Base-by-base conservation (phyloP, 2,888 invertebrate species). In the Micropterix aruncella region DNA sequence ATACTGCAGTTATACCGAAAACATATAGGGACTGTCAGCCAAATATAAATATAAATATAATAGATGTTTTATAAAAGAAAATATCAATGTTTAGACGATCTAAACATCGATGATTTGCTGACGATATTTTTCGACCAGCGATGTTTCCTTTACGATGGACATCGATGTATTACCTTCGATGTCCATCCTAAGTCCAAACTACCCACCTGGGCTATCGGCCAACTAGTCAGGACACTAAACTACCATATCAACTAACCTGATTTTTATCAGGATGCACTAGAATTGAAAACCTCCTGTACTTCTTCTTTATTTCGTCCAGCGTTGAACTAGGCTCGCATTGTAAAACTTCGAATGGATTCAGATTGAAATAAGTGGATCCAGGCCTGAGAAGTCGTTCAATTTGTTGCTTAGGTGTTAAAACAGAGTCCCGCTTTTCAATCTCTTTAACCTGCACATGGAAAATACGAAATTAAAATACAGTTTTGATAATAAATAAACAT, bases 231-330 rank as follows among this genome's bases (percentile, higher is more conserved):
- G n/a, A n/a, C n/a, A n/a, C n/a, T n/a, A n/a, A n/a, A n/a, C n/a
- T n/a, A n/a, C n/a, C n/a, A n/a, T n/a, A n/a, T n/a, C 42, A 18
- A 56, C 65, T 62, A 54, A 72, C 71, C 54, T 70, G 77, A 70
- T 99, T 99, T 71, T 99, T 99, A 63, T 99, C 99, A 16, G 99
- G 99, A 81, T 99, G 99, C 27, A 99, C 95, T 57, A 99, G 74
- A 62, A 99, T 92, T 15, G 99, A 97, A 57, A 97, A 76, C 70
- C 90, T 79, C 60, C 93, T 79, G 66, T 96, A 99, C 66, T 94
- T 94, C 63, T 92, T 96, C 65, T 95, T 96, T 44, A 96, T 85
- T 60, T 93, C 92, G 54, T 95, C 93, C 44, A 96, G 62, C 16
- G 87, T 69, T 9, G 84, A 77, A 50, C 92, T 91, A 12, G 94